Conservation (phyloP, 2,797 vertebrate genomes). For the Gadopsis marmoratus region DNA sequence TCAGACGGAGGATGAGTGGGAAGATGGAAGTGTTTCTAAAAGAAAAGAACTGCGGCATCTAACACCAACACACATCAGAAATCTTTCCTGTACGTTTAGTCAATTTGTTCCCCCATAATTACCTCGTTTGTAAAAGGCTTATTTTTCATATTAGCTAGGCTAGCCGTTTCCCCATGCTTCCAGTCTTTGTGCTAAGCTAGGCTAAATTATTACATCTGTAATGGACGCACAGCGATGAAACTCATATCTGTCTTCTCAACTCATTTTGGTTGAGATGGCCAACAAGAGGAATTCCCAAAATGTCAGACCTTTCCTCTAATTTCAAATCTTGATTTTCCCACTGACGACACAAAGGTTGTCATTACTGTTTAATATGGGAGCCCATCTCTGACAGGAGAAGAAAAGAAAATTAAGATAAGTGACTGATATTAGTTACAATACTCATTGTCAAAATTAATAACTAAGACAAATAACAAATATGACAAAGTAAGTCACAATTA, state of each 20-base stretch:
- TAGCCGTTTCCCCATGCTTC: not conserved
- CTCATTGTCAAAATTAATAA: not conserved
- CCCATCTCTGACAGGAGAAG: not conserved
- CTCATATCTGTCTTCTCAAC: too few relatives aligned
- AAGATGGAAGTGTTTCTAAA: slow-evolving; percentile 18
- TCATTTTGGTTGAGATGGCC: not conserved
- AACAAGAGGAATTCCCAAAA: not conserved
- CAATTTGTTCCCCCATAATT: not conserved
- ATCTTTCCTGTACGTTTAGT: not conserved
- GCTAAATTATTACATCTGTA: not conserved
- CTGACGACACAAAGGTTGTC: not conserved
- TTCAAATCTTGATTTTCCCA: not conserved
- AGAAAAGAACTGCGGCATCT: not conserved
- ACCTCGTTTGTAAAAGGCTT: not conserved
- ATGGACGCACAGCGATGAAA: not conserved
- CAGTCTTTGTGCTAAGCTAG: not conserved
- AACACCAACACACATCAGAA: not conserved
- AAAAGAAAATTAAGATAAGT: not conserved
- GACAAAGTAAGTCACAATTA: not conserved
- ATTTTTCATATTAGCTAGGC: not conserved
- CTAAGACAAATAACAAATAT: not conserved
- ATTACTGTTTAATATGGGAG: not conserved
- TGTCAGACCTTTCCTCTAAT: not conserved
- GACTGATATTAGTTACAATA: not conserved
- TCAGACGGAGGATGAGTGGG: slow-evolving; percentile 23